Conservation (phyloP, 1,140 invertebrate species). For the Drosophila pseudoobscura region DNA sequence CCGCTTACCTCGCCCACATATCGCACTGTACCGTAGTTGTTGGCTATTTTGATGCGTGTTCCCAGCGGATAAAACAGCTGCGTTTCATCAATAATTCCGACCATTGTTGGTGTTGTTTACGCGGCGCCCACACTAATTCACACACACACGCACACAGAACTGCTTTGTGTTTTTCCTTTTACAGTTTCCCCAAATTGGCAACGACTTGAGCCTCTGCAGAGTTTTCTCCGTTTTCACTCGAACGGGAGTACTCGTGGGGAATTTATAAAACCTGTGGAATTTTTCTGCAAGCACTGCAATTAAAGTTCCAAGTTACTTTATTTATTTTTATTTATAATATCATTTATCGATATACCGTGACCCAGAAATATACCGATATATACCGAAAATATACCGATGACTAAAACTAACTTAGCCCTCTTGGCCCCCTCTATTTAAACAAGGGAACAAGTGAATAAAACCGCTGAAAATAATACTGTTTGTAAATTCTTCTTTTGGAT, state of each 20-base stretch:
- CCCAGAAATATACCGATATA: no score
- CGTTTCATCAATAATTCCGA: slow-evolving; percentile 79
- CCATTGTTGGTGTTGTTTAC: slow-evolving; percentile 62
- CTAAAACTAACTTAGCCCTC: no score
- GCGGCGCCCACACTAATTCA: slow-evolving; percentile 33
- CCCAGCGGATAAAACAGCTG: slow-evolving; percentile 78
- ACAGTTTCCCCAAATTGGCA: neutral
- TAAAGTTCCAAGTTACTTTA: slow-evolving; percentile 5
- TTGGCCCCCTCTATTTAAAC: no score
- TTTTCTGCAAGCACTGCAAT: neutral
- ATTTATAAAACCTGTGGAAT: neutral
- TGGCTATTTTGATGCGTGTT: slow-evolving; percentile 76
- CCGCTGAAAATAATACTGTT: no score
- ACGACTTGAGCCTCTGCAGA: neutral
- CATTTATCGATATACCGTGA: no score
- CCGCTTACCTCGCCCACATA: slow-evolving; percentile 83
- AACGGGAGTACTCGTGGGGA: neutral
- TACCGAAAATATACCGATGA: no score
- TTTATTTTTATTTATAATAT: slow-evolving; percentile 21
- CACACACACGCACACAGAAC: slow-evolving; percentile 9
- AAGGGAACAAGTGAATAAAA: no score
- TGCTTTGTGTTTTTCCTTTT: slow-evolving; percentile 14
- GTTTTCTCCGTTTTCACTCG: neutral
- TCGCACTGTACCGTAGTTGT: slow-evolving; percentile 83
- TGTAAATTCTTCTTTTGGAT: no score